phyloP scores from a whole-genome alignment of 2,113 vertebrate genomes.

The Lamprotornis superbus region DNA sequence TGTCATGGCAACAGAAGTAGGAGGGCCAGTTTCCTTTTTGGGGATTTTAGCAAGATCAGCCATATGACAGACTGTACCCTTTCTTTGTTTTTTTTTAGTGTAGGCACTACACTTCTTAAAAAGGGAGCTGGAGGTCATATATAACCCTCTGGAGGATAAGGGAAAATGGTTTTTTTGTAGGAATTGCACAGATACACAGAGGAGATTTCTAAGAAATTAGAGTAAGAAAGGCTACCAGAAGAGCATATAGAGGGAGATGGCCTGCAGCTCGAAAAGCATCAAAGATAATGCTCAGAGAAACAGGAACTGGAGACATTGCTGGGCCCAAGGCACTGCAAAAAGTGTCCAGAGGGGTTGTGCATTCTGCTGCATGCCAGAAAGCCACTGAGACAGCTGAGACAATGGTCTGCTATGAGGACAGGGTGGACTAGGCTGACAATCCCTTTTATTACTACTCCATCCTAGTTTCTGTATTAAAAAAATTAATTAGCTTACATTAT shows the following conservation, averaged over 20 bases:
- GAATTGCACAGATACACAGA: neutral
- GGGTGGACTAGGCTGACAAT: fast-evolving
- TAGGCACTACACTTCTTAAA: neutral
- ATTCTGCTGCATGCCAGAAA: neutral
- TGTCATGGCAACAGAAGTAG: slow-evolving; percentile 26
- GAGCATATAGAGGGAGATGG: neutral
- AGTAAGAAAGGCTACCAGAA: neutral
- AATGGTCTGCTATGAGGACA: neutral
- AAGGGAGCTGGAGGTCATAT: neutral
- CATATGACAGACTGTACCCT: neutral
- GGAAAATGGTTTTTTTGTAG: neutral
- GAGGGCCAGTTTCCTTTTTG: neutral
- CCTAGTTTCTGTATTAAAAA: neutral
- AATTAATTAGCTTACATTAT: neutral
- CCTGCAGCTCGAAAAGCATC: neutral
- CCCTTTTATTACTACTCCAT: neutral
- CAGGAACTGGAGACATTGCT: neutral
- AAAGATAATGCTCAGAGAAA: neutral
- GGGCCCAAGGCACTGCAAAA: neutral
- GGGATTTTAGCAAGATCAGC: neutral
- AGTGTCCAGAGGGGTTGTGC: neutral
- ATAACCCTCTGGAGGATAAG: neutral
- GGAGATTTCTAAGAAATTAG: neutral
- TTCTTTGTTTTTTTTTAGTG: neutral
- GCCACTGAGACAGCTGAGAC: neutral